These are phyloP conservation scores for Rhinoptilus africanus DNA, from an alignment of 2,113 vertebrate genomes.

Conservation along the genomic window DNA sequence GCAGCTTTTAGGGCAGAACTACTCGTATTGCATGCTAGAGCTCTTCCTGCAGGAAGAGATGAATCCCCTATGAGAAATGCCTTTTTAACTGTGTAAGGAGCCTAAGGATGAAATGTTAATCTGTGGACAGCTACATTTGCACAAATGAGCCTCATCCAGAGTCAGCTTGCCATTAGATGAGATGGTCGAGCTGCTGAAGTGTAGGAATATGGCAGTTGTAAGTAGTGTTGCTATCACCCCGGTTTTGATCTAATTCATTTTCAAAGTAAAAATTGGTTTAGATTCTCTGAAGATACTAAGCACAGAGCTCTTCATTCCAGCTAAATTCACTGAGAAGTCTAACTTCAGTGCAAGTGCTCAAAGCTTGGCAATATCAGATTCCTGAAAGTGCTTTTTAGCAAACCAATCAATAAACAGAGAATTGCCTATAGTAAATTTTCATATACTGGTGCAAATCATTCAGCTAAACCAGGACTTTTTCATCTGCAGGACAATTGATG, in stretches of 20 bases:
- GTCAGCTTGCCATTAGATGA: not conserved
- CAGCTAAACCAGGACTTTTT: not conserved
- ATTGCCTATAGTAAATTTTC: not conserved
- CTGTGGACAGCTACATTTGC: not conserved
- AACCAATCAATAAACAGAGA: not conserved
- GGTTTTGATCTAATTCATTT: not conserved
- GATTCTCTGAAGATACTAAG: not conserved
- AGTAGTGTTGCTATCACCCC: not conserved
- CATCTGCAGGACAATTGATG: slow-evolving; percentile 81
- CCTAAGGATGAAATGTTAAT: not conserved
- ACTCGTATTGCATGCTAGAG: not conserved
- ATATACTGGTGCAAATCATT: not conserved
- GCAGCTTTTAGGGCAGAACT: not conserved
- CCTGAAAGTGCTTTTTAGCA: not conserved
- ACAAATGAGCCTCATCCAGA: not conserved
- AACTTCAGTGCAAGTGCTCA: not conserved
- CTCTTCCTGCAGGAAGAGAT: not conserved
- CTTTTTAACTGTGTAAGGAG: not conserved
- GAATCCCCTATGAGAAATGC: not conserved
- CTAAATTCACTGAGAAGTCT: not conserved
- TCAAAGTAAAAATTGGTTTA: not conserved
- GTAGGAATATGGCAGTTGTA: not conserved
- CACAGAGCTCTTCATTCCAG: not conserved
- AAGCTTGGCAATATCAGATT: not conserved
- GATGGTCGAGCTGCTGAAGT: not conserved